Evolutionary conservation across 2,797 vertebrate genomes (phyloP), one percentile per base, ranked within the genome.

Genomic region (Echiichthys vipera): DNA sequence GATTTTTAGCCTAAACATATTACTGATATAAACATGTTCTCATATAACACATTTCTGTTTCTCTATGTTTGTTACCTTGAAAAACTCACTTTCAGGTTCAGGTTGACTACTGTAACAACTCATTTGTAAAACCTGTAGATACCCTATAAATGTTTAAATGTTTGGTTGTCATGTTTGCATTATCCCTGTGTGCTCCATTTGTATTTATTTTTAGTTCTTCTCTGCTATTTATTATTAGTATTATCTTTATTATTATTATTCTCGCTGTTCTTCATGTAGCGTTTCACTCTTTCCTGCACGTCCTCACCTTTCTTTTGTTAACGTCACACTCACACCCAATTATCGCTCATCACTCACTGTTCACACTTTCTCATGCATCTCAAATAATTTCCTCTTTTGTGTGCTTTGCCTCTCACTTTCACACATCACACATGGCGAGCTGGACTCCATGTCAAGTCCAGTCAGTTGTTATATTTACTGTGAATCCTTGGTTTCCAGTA

Each of bases 301-400:
- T 47, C 67, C 25, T 62, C 36, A 45, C 29, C 37, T 58, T 71
- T 37, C 15, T 47, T 43, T 46, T 74, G 57, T 17, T 34, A 18
- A 54, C 4, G 1, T 61, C 59, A 37, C 46, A 8, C 25, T 45
- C 40, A 17, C 40, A 71, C 11, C n/a, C 36, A 70, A 20, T 71
- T 77, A 73, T 39, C 61, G 55, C 46, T 42, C 11, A 25, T 63
- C 17, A 51, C 58, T 51, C 2, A 2, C 53, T 74, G 62, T 71
- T 67, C 32, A 74, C 64, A 75, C 59, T 42, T 57, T 46, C 43
- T 63, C 7, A 22, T 51, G 42, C 49, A 40, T 50, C 29, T 43
- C 22, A 74, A 30, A 67, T 49, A 54, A 53, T 24, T 64, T 43
- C 4, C 13, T 27, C 45, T 47, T 75, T 56, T 81, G 32, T 57